Percentiles rank a stretch among this genome's conserved stretches.
phyloP scores from a whole-genome alignment of 1,140 invertebrate genomes.

The Euura saliciscinereae region DNA sequence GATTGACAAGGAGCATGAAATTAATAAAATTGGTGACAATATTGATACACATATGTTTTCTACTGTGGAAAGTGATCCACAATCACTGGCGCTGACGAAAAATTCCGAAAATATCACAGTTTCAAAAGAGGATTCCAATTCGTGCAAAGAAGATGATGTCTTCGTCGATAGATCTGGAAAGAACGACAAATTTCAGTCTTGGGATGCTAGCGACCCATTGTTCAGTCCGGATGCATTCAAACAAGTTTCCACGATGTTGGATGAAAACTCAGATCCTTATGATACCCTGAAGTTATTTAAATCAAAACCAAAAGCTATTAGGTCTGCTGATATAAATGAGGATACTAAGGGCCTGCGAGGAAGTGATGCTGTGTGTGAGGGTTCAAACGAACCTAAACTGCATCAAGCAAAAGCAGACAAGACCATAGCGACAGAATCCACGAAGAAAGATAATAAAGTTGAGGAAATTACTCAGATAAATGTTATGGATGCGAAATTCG shows the following conservation, averaged over 20 bases:
- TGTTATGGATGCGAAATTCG: background rate
- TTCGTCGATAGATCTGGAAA: conserved; percentile 17
- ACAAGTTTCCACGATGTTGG: conserved; percentile 42
- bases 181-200: conserved; percentile 14
- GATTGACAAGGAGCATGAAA: conserved; percentile 20
- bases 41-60: background rate
- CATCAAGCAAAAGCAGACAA: conserved; percentile 22
- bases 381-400: conserved; percentile 38
- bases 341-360: conserved; percentile 36
- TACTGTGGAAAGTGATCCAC: background rate
- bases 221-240: conserved; percentile 36
- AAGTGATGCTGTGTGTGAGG: conserved; percentile 17
- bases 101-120: background rate
- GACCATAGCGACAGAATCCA: background rate
- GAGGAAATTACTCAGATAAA: background rate
- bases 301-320: conserved; percentile 32
- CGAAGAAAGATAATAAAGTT: background rate
- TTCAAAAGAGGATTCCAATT: background rate
- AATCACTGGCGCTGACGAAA: background rate
- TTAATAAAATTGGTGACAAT: background rate
- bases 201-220: conserved; percentile 16
- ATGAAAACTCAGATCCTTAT: conserved; percentile 44
- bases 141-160: background rate
- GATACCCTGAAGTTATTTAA: conserved; percentile 56
- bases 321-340: conserved; percentile 49